phyloP scores from a whole-genome alignment of 2,113 vertebrate species.

The Sphyrna mokarran region DNA sequence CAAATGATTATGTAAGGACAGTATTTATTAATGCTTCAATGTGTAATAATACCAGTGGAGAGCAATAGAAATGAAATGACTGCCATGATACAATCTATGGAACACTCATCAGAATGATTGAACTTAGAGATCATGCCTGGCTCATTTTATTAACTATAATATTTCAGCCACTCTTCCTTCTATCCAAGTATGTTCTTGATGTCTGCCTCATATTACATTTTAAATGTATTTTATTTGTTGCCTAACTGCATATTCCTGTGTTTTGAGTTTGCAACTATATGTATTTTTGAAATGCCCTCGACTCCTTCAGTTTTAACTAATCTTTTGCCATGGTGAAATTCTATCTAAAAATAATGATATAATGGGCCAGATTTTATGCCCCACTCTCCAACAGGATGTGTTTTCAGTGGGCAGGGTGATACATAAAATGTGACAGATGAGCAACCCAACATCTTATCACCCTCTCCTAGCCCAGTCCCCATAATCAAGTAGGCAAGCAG shows the following conservation, averaged over 20 bases:
- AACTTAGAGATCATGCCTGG: background rate
- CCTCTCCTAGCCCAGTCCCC: no score
- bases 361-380: no score
- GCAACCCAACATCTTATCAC: no score
- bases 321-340: background rate
- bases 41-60: background rate
- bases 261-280: background rate
- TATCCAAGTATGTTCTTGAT: background rate
- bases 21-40: background rate
- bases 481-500: no score
- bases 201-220: background rate
- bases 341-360: background rate
- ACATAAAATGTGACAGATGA: no score
- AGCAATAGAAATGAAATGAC: background rate
- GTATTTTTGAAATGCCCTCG: background rate
- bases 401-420: no score
- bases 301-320: background rate
- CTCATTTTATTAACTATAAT: background rate
- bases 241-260: background rate
- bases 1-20: background rate
- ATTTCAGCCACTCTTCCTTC: background rate
- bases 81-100: background rate
- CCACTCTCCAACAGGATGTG: no score
- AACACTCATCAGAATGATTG: background rate
- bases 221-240: background rate